These are phyloP conservation scores for Nibea albiflora DNA, from an alignment of 2,113 vertebrate species.

Conservation along the genomic window DNA sequence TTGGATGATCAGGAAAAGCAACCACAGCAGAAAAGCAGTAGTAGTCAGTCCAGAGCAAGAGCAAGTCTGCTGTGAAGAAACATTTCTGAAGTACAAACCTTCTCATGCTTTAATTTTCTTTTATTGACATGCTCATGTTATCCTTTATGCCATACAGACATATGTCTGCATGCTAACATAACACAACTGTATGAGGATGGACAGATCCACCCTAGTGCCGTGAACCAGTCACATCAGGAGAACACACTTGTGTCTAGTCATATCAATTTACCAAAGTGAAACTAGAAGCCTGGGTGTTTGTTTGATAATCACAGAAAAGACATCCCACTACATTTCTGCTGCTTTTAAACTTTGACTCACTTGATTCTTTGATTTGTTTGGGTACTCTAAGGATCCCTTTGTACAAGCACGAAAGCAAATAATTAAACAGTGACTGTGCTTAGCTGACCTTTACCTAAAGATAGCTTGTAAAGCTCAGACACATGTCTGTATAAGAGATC, in stretches of 20 bases:
- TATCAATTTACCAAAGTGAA: conserved; percentile 5
- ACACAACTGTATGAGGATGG: background rate
- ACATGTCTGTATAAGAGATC: background rate
- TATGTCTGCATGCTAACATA: background rate
- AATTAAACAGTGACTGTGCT: background rate
- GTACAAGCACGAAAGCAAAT: background rate
- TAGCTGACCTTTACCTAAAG: background rate
- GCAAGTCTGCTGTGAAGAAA: background rate
- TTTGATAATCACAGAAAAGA: background rate
- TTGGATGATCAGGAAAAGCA: background rate
- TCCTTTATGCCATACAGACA: no score
- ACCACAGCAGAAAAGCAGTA: background rate
- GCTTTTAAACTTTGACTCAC: background rate
- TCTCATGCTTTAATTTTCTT: no score
- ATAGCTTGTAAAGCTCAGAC: background rate
- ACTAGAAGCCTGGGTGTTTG: background rate
- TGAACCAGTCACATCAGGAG: background rate
- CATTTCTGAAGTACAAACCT: no score
- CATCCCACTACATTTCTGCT: background rate
- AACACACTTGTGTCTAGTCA: background rate
- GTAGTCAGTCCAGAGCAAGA: background rate
- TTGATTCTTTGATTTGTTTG: background rate
- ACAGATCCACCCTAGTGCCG: background rate
- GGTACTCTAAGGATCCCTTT: background rate
- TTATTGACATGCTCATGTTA: background rate